Evolutionary conservation across 2,113 vertebrate genomes (phyloP).

Genomic region (Crypturellus undulatus): DNA sequence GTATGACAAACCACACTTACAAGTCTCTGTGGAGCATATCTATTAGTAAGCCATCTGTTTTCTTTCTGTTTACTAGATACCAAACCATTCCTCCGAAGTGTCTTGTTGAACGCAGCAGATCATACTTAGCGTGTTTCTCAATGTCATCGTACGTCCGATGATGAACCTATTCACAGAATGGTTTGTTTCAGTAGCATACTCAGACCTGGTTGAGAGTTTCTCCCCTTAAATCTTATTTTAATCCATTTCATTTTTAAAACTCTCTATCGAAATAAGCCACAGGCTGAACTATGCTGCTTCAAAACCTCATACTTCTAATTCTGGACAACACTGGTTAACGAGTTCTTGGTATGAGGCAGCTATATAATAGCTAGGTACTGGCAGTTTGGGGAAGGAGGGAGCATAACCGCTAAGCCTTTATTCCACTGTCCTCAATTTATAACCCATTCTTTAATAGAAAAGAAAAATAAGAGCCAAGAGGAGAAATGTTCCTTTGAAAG

Average conservation of each 20-base stretch:
- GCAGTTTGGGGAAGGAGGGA: neutral
- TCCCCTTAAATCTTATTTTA: neutral
- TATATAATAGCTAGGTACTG: neutral
- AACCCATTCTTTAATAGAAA: neutral
- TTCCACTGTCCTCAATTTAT: neutral
- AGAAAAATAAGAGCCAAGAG: neutral
- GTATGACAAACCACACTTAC: conserved; percentile 79
- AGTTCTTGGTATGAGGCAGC: neutral
- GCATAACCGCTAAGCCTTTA: neutral
- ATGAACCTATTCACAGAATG: conserved; percentile 80
- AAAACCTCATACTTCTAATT: neutral
- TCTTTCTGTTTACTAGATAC: conserved; percentile 86
- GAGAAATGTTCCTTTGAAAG: neutral
- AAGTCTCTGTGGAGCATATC: conserved; percentile 92
- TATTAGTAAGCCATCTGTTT: conserved; percentile 88
- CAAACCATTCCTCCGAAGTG: conserved; percentile 95
- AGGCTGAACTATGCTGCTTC: neutral
- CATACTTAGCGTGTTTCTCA: conserved; percentile 86
- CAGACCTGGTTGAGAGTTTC: neutral
- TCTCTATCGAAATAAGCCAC: neutral
- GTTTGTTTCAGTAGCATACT: neutral
- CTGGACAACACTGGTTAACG: neutral
- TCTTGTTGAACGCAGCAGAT: conserved; percentile 90
- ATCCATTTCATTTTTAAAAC: neutral
- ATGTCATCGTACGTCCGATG: conserved; percentile 87